Base-by-base conservation (phyloP, 2,888 invertebrate genomes). In the Sceliomorpha sp. region DNA sequence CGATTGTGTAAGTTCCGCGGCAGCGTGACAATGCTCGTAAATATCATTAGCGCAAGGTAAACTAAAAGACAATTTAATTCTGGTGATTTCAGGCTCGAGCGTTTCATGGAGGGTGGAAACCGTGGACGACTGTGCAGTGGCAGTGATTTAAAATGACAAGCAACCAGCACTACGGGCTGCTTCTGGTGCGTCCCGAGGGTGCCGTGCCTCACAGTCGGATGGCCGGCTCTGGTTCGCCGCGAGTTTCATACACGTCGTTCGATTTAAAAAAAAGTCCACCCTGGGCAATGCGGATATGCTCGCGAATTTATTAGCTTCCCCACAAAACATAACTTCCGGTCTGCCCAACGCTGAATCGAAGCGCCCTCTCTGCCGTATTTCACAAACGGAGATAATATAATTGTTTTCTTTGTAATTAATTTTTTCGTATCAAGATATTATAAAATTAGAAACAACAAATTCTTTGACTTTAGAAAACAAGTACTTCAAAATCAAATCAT, bases 61-160 rank as follows among this genome's bases (percentile, higher is more conserved):
- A 75, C 77, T 75, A 75, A 76, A 79, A 75, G 77, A 70, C 76
- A 78, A 82, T 84, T 83, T 80, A 80, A 83, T 85, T 79, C 78
- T 72, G 73, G 67, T 77, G 73, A 80, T 75, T 79, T 74, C 71
- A 69, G 44, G 69, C 58, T 59, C 58, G 64, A 51, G 58, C 42
- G 73, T 60, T 39, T 15, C 51, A 63, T 51, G 50, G 58, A 51
- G 55, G 47, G 59, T 51, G 64, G 50, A 64, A 58, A 45, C 53
- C 37, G 51, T 55, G 51, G 56, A 48, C 39, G 42, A 55, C 62
- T 51, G 42, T 67, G 60, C 67, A 71, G 66, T 75, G 81, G 80
- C 84, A 83, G 84, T 85, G 85, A 86, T 86, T 86, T 85, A 85
- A 86, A 86, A 86, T 86, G 86, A 86, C 85, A 86, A 83, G 82